Base-by-base conservation (phyloP, 1,140 invertebrate genomes). In the Venustaconcha ellipsiformis region DNA sequence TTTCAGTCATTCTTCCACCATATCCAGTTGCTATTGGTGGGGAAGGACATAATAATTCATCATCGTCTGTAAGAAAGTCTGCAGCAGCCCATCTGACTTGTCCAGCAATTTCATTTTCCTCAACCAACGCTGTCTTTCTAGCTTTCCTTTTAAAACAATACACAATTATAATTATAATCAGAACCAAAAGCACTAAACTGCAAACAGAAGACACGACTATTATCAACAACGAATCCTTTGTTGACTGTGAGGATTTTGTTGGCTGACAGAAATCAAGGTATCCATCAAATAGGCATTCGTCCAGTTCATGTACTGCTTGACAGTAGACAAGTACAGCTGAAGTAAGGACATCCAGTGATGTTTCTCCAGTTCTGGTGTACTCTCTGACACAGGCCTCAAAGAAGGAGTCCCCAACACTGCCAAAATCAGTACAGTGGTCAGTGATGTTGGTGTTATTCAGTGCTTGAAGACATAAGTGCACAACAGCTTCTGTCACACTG, bases 361-460 rank as follows among this genome's bases (percentile, higher is more conserved):
- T 37, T 37, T 60, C 65, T 37, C 65, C 70, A 63, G 37, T 57
- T 20, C 70, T 26, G 13, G 57, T 57, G 37, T 77, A 72, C 18
- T 77, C 75, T 23, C 75, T 63, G 15, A 77, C 72, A 60, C 75
- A 77, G 4, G 75, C 75, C 63, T 77, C 75, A 18, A 77, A 37
- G 57, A 77, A 77, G 59, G 72, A 66, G 57, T 77, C 75, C 12
- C 59, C n/a, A 14, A 70, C 23, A 23, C 60, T 72, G 57, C 65
- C n/a, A 18, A 77, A 15, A 63, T 26, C 57, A 11, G 17, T 60
- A 57, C 75, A 77, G 37, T 67, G 30, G 14, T 58, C 20, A 17
- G 75, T 30, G n/a, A 77, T 62, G 20, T 14, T 77, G 15, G 59
- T 58, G 37, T 77, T 70, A 6, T 72, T 62, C 12, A 77, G 59